Conservation (phyloP, 2,888 invertebrate species). For the Pedicia rivosa region DNA sequence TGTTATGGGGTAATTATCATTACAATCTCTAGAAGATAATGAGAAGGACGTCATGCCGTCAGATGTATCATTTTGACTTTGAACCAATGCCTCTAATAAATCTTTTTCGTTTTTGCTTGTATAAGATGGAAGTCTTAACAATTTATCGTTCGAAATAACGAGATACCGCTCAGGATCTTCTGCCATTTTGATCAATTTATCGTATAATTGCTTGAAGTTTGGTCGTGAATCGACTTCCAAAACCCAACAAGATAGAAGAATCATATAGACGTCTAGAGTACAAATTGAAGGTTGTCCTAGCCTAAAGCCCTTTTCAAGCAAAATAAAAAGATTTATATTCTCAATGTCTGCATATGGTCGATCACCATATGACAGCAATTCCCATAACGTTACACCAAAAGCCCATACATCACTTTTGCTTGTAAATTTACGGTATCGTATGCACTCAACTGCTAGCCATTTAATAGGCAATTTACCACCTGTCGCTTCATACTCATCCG, state of each 20-base stretch:
- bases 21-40: too few relatives aligned
- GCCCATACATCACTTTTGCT: slow-evolving; percentile 99
- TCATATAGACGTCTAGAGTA: slow-evolving; percentile 91
- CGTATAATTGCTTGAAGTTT: slow-evolving; percentile 80
- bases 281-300: slow-evolving; percentile 87
- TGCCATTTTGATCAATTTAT: slow-evolving; percentile 90
- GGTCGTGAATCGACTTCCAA: slow-evolving; percentile 89
- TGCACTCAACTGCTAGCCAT: slow-evolving; percentile 96
- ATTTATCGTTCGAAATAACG: slow-evolving; percentile 80
- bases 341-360: slow-evolving; percentile 86
- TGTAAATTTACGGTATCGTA: slow-evolving; percentile 88
- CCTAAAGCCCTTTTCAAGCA: slow-evolving; percentile 86
- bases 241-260: slow-evolving; percentile 97
- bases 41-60: too few relatives aligned
- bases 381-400: slow-evolving; percentile 98
- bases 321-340: slow-evolving; percentile 81
- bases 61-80: too few relatives aligned
- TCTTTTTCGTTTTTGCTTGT: slow-evolving; percentile 66
- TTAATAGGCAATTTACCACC: slow-evolving; percentile 99
- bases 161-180: slow-evolving; percentile 91
- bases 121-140: slow-evolving; percentile 65
- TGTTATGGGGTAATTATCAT: too few relatives aligned
- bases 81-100: slow-evolving; percentile 57
- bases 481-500: slow-evolving; percentile 90
- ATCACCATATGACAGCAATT: slow-evolving; percentile 86